Conservation (phyloP, 2,888 invertebrate genomes). For the Galerucella nymphaeae region DNA sequence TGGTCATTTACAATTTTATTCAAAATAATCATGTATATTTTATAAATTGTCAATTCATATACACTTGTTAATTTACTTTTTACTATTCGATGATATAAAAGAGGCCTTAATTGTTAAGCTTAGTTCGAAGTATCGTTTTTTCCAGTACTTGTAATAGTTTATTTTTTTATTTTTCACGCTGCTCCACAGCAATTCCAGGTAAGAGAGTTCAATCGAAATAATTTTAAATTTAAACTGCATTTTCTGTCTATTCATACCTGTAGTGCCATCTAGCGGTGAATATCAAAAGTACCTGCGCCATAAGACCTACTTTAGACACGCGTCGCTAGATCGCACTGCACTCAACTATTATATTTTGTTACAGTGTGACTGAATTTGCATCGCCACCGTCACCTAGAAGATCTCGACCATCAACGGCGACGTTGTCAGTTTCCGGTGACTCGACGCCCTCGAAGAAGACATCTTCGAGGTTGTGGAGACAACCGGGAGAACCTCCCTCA, state of each 20-base stretch:
- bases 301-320: too few relatives aligned
- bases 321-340: too few relatives aligned
- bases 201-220: slow-evolving; percentile 56
- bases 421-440: slow-evolving; percentile 5
- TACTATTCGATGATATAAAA: not conserved
- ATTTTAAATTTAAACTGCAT: too few relatives aligned
- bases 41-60: not conserved
- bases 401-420: slow-evolving; percentile 51
- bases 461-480: slow-evolving; percentile 56
- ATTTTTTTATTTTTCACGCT: slow-evolving; percentile 67
- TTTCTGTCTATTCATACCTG: too few relatives aligned
- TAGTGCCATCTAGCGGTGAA: too few relatives aligned
- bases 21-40: not conserved
- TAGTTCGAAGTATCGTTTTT: slow-evolving; percentile 19
- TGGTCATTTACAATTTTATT: not conserved
- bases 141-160: slow-evolving; percentile 61
- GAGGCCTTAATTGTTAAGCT: slow-evolving; percentile 22
- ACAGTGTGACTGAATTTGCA: slow-evolving; percentile 60
- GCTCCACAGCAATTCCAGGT: slow-evolving; percentile 69
- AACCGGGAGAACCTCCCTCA: slow-evolving; percentile 57
- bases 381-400: slow-evolving; percentile 43
- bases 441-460: slow-evolving; percentile 45
- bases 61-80: not conserved
- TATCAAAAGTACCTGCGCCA: too few relatives aligned
- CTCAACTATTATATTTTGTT: slow-evolving; percentile 35